Evolutionary conservation across 2,113 vertebrate species (phyloP).

Genomic region (Rhea pennata): DNA sequence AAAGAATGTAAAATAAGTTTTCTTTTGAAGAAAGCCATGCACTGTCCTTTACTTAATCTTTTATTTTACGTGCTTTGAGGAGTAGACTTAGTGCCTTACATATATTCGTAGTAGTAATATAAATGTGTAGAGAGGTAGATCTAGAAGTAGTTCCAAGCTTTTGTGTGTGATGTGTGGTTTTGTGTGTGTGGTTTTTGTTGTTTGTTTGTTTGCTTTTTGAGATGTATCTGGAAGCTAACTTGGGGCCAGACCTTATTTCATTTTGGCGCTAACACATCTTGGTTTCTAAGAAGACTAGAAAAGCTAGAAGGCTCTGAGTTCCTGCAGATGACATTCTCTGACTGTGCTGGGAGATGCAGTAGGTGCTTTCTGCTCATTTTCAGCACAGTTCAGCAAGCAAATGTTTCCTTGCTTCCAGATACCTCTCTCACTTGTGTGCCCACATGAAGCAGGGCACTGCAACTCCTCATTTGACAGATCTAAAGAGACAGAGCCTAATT

Average conservation of each 20-base stretch:
- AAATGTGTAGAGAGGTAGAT: not conserved
- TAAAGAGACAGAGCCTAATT: not conserved
- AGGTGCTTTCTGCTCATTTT: not conserved
- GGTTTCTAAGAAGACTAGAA: not conserved
- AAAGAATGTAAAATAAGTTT: not conserved
- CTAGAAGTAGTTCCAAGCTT: conserved; percentile 7
- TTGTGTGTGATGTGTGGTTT: not conserved
- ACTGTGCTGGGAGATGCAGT: not conserved
- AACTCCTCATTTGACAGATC: not conserved
- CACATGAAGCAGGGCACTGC: not conserved
- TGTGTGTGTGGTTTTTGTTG: no score
- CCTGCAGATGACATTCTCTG: not conserved
- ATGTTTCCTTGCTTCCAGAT: not conserved
- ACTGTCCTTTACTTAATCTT: not conserved
- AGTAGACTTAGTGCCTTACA: not conserved
- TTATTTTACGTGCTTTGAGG: not conserved
- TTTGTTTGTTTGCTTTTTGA: not conserved
- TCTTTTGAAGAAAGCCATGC: no score
- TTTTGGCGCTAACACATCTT: not conserved
- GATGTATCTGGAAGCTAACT: not conserved
- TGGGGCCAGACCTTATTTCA: not conserved
- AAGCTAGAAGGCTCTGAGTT: not conserved
- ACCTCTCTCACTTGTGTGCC: not conserved
- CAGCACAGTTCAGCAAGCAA: not conserved
- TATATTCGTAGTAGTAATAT: not conserved